Evolutionary conservation across 2,888 invertebrate species (phyloP).

Genomic region (Ochropleura leucogaster): DNA sequence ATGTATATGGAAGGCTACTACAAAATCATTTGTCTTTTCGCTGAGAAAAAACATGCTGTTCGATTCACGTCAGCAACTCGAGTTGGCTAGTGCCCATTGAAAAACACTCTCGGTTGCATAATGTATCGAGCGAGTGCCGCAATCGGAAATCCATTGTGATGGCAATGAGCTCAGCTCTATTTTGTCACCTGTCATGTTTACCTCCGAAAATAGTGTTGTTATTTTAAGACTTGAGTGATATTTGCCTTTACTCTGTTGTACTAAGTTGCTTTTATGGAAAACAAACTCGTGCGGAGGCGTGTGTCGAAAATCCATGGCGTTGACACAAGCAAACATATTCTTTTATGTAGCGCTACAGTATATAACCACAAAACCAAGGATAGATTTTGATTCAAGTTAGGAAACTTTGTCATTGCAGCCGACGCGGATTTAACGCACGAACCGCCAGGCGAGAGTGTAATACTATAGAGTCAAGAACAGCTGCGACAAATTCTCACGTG

Average conservation of each 20-base stretch:
- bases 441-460: too few species aligned
- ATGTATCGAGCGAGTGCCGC: slow-evolving; percentile 60
- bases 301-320: not conserved
- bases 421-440: too few species aligned
- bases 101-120: slow-evolving; percentile 68
- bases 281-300: slow-evolving; percentile 10
- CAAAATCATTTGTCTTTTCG: slow-evolving; percentile 27
- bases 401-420: too few species aligned
- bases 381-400: not conserved
- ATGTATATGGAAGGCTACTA: slow-evolving; percentile 3
- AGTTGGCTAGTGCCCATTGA: slow-evolving; percentile 67
- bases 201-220: slow-evolving; percentile 50
- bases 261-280: slow-evolving; percentile 31
- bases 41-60: slow-evolving; percentile 40
- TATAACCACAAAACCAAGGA: not conserved
- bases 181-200: slow-evolving; percentile 63
- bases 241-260: slow-evolving; percentile 38
- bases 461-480: too few species aligned
- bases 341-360: not conserved
- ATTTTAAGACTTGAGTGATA: slow-evolving; percentile 38
- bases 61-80: slow-evolving; percentile 46
- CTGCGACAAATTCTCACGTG: too few species aligned
- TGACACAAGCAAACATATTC: not conserved
- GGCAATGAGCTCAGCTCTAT: slow-evolving; percentile 59
- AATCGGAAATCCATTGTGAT: slow-evolving; percentile 70